Percentiles rank a stretch among this genome's conserved stretches.
phyloP scores from a whole-genome alignment of 2,888 invertebrate genomes.

The Mesorhabditis sp. region DNA sequence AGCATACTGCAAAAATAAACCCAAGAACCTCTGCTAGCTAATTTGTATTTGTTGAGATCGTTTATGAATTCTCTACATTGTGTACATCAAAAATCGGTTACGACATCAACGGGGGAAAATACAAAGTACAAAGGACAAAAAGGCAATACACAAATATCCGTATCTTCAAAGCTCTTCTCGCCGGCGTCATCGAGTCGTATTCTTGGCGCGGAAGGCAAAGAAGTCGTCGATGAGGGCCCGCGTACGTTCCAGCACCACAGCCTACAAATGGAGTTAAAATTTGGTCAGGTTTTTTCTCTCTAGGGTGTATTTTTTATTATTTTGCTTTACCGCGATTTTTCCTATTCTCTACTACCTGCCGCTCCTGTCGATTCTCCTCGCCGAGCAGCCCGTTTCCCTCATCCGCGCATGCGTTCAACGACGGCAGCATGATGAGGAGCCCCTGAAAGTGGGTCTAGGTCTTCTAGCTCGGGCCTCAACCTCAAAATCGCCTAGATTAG shows the following conservation, averaged over 20 bases:
- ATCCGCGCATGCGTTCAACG: constrained; percentile 1
- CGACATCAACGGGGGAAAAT: not conserved
- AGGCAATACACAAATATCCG: too few species aligned
- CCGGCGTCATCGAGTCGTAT: not conserved
- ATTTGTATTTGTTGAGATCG: too few species aligned
- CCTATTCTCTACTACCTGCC: not conserved
- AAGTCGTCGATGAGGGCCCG: constrained; percentile 3
- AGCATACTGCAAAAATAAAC: too few species aligned
- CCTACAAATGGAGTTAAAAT: not conserved
- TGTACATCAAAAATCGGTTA: too few species aligned
- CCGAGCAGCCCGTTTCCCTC: constrained; percentile 3
- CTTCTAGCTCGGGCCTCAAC: too few species aligned
- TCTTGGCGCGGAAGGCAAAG: not conserved
- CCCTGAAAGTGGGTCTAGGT: not conserved
- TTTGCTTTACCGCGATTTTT: not conserved
- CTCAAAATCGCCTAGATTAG: not conserved
- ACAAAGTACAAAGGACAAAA: not conserved
- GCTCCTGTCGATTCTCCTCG: not conserved
- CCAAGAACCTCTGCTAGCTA: too few species aligned
- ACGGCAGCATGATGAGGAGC: not conserved
- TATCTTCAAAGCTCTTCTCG: too few species aligned
- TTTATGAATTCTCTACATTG: too few species aligned
- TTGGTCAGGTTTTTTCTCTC: not conserved
- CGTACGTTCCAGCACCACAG: not conserved
- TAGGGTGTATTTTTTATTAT: not conserved